Percentiles rank a stretch among this genome's conserved stretches.
Conservation (phyloP, 2,888 invertebrate species). For the Drosophila fulvimacula region DNA sequence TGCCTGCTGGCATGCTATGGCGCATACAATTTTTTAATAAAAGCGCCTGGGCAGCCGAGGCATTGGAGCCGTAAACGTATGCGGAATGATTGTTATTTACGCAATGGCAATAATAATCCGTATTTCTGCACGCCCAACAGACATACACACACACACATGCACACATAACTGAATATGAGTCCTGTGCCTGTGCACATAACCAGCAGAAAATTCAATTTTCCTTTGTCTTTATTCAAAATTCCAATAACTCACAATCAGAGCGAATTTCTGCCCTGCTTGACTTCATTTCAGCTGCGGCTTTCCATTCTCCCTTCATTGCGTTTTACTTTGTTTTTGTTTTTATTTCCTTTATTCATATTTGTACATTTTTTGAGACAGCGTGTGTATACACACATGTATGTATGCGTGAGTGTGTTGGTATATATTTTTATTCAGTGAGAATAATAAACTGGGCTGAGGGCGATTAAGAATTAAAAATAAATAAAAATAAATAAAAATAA, state of each 20-base stretch:
- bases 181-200: slow-evolving; percentile 48
- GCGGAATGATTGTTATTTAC: slow-evolving; percentile 82
- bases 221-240: slow-evolving; percentile 66
- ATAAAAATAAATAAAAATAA: neutral
- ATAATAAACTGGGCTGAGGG: slow-evolving; percentile 8
- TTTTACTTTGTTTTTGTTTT: slow-evolving; percentile 29
- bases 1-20: slow-evolving; percentile 31
- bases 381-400: slow-evolving; percentile 1
- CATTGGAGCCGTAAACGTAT: slow-evolving; percentile 34
- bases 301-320: slow-evolving; percentile 32
- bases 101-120: slow-evolving; percentile 80
- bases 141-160: slow-evolving; percentile 15
- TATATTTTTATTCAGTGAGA: slow-evolving; percentile 21
- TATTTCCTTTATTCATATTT: slow-evolving; percentile 11
- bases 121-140: slow-evolving; percentile 54
- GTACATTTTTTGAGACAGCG: neutral
- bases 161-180: slow-evolving; percentile 31
- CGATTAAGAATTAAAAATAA: neutral
- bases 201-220: slow-evolving; percentile 66
- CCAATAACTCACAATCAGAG: slow-evolving; percentile 63
- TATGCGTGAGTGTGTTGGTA: slow-evolving; percentile 3
- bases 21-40: slow-evolving; percentile 65
- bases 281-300: slow-evolving; percentile 39
- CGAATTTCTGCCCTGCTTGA: slow-evolving; percentile 39
- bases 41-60: slow-evolving; percentile 52